phyloP scores from a whole-genome alignment of 2,797 vertebrate species.

The Intellagama lesueurii region DNA sequence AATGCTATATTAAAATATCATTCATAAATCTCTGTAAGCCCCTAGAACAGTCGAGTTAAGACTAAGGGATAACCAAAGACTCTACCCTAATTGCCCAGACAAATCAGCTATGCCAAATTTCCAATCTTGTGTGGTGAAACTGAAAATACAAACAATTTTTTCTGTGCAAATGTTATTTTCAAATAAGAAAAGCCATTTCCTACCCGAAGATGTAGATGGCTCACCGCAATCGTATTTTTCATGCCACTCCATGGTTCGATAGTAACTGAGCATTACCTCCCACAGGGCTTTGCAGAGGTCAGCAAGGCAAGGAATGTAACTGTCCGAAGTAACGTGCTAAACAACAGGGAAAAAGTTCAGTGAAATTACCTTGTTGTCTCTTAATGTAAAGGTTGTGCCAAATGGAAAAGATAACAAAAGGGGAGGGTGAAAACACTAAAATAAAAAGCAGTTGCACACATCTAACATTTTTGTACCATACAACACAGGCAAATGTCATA shows the following conservation, averaged over 20 bases:
- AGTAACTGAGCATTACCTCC: conserved; percentile 99
- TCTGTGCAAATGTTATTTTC: neutral
- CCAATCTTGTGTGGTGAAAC: neutral
- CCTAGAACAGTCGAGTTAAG: neutral
- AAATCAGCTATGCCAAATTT: neutral
- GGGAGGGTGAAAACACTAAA: neutral
- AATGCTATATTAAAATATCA: neutral
- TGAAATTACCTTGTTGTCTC: neutral
- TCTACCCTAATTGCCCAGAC: neutral
- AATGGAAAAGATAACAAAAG: neutral
- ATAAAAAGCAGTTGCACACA: neutral
- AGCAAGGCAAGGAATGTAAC: conserved; percentile 97
- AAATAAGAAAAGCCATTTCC: conserved; percentile 49
- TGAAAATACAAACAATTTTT: neutral
- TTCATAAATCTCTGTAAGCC: neutral
- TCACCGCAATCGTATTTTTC: conserved; percentile 87
- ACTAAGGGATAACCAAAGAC: neutral
- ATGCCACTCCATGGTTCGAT: conserved; percentile 97
- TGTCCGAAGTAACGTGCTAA: conserved; percentile 96
- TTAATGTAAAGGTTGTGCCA: neutral
- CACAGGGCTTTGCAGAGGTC: conserved; percentile 98
- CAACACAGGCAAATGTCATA: neutral
- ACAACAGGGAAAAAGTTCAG: neutral
- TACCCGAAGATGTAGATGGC: conserved; percentile 79
- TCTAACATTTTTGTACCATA: neutral